These are phyloP conservation scores for Microcebus griseorufus DNA, from an alignment of 2,113 vertebrate species.

Conservation along the genomic window DNA sequence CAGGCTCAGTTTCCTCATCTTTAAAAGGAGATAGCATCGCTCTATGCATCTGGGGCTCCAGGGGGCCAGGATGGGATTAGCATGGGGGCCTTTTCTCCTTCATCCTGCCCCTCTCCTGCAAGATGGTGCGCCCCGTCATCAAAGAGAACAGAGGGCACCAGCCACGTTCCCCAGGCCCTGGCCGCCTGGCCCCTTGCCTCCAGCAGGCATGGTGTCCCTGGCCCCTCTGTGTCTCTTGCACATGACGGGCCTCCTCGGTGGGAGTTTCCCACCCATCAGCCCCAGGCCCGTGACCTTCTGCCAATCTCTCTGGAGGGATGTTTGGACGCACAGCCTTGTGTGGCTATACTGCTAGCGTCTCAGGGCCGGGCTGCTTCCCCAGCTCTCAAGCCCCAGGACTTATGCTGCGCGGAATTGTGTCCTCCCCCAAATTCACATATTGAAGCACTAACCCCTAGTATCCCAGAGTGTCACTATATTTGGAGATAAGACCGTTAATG, in stretches of 20 bases:
- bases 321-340: too few relatives aligned
- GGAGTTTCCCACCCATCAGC: not conserved
- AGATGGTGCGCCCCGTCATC: not conserved
- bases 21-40: not conserved
- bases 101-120: not conserved
- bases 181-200: not conserved
- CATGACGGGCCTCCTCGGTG: not conserved
- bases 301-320: not conserved
- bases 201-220: accelerated
- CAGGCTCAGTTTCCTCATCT: not conserved
- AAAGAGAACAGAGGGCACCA: not conserved
- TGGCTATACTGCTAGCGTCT: not conserved
- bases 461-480: not conserved
- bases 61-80: too few relatives aligned
- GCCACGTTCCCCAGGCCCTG: not conserved
- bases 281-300: not conserved
- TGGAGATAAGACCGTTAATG: not conserved
- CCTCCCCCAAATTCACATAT: not conserved
- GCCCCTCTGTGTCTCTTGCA: not conserved
- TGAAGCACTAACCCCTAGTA: not conserved
- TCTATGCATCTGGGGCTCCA: too few relatives aligned
- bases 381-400: not conserved
- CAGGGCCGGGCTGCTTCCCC: not conserved
- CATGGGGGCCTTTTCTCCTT: not conserved
- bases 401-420: accelerated